Base-by-base conservation (phyloP, 2,797 vertebrate species). In the Thaleichthys pacificus region DNA sequence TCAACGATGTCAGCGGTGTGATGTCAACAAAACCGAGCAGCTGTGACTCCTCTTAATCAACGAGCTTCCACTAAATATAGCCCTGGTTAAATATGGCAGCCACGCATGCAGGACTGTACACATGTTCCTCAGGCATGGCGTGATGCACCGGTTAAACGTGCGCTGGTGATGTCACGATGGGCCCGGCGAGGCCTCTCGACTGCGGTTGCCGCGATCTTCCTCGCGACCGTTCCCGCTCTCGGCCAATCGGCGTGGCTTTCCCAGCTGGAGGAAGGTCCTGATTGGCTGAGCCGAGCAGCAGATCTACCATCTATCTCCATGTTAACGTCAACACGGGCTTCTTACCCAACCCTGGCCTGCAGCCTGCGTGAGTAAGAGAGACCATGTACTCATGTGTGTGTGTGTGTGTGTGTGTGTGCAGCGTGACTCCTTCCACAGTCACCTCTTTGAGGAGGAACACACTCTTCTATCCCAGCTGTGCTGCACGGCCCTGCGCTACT, bases 101-200 rank as follows among this genome's bases (percentile, higher is more conserved):
- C 76, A 72, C 49, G 74, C 74, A 35, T 35, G 32, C 32, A 82
- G 73, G 70, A 8, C 69, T 78, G 77, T 85, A 83, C 76, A 79
- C 26, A 75, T 81, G 73, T 73, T 79, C 67, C 66, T 82, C 69
- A 38, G 74, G 60, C 56, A 58, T 21, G 66, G 72, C 3, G 6
- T 56, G 74, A 68, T 30, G 15, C 26, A 7, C 32, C 19, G 54
- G 12, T 61, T 61, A 8, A 61, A 69, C 30, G 85, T 85, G 81
- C 80, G 85, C 75, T 82, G 85, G 89, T 87, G 87, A 89, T 87
- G 87, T 86, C 81, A 82, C 68, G 47, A 0, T 2, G 35, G 35
- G 72, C 76, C 82, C 82, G 58, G 78, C 72, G 78, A 83, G 81
- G 79, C 42, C 72, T 83, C 21, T 24, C 63, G 66, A 78, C 83